These are phyloP conservation scores for Papilio gigon DNA, from an alignment of 2,888 invertebrate genomes.

Conservation along the genomic window DNA sequence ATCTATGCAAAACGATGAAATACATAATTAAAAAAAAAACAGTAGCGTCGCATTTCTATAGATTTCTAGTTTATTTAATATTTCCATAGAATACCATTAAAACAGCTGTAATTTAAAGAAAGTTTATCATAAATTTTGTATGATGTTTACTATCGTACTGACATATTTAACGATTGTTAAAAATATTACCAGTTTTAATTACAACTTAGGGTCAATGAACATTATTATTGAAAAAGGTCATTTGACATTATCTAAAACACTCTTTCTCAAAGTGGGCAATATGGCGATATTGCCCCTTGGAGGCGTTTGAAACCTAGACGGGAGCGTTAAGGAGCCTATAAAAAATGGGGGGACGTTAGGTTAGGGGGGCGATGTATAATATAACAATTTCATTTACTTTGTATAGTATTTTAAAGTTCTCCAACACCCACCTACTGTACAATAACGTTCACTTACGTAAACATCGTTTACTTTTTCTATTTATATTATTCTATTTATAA, in stretches of 20 bases:
- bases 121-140: not conserved
- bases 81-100: not conserved
- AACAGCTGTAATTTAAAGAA: not conserved
- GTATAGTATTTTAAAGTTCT: too few relatives aligned
- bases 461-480: too few relatives aligned
- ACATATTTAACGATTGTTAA: not conserved
- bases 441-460: too few relatives aligned
- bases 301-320: too few relatives aligned
- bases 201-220: not conserved
- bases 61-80: conserved; percentile 15
- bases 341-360: too few relatives aligned
- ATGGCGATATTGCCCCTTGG: too few relatives aligned
- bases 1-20: conserved; percentile 16
- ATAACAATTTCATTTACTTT: too few relatives aligned
- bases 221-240: not conserved
- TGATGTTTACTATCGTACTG: not conserved
- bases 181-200: not conserved
- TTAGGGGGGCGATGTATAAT: too few relatives aligned
- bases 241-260: not conserved
- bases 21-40: conserved; percentile 22
- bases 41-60: not conserved
- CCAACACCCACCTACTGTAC: too few relatives aligned
- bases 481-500: too few relatives aligned
- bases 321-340: too few relatives aligned
- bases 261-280: too few relatives aligned